phyloP scores from a whole-genome alignment of 2,797 vertebrate species.

The Xenentodon cancila region DNA sequence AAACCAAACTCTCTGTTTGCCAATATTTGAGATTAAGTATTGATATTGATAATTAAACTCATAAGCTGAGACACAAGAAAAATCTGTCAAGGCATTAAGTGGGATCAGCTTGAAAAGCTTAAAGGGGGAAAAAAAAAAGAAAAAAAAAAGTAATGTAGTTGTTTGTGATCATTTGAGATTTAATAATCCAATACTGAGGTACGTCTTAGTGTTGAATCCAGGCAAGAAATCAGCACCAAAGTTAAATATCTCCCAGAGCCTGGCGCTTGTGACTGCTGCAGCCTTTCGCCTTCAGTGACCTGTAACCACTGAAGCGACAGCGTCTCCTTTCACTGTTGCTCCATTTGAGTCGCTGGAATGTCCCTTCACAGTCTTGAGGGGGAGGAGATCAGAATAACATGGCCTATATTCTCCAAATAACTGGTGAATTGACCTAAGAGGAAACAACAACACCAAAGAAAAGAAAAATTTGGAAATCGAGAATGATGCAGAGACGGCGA shows the following conservation, averaged over 20 bases:
- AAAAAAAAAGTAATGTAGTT: too few species aligned
- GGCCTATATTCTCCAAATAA: constrained; percentile 73
- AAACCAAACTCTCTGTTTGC: too few species aligned
- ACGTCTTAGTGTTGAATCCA: neutral
- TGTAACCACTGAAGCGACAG: constrained; percentile 49
- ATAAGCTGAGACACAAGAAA: too few species aligned
- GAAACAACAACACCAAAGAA: constrained; percentile 59
- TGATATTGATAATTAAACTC: too few species aligned
- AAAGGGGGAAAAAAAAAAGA: too few species aligned
- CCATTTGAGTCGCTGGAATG: constrained; percentile 64
- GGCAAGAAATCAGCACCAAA: neutral
- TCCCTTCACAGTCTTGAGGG: constrained; percentile 54
- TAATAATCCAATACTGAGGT: too few species aligned
- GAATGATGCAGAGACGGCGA: neutral
- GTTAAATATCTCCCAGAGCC: constrained; percentile 18
- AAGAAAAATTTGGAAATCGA: constrained; percentile 15
- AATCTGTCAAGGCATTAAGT: too few species aligned
- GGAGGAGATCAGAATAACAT: constrained; percentile 69
- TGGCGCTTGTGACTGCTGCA: constrained; percentile 32
- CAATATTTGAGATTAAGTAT: too few species aligned
- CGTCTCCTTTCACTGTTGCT: constrained; percentile 57
- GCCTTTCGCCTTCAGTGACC: constrained; percentile 49
- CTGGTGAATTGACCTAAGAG: constrained; percentile 49
- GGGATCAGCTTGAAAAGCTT: too few species aligned
- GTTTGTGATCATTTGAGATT: too few species aligned